A percentile compares a stretch with the other conserved stretches of the same genome.
These are phyloP conservation scores for Diachasma alloeum DNA, from an alignment of 1,140 invertebrate genomes.

Conservation along the genomic window DNA sequence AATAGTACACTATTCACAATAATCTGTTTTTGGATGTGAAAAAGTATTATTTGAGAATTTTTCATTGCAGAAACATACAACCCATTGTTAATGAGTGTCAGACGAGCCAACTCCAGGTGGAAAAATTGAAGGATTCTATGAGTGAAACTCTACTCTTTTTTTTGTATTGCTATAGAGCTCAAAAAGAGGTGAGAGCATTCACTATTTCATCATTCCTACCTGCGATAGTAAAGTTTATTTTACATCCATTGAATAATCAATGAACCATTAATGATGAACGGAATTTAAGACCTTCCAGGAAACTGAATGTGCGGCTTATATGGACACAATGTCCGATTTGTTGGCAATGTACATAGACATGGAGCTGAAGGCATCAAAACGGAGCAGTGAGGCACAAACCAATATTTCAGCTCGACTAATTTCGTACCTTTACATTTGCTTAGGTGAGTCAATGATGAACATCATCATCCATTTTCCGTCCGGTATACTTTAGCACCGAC, in stretches of 20 bases:
- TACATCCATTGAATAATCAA: background rate
- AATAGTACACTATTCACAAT: background rate
- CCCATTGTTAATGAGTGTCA: conserved; percentile 55
- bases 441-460: conserved; percentile 52
- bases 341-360: conserved; percentile 64
- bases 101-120: conserved; percentile 55
- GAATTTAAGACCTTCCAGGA: conserved; percentile 45
- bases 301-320: conserved; percentile 52
- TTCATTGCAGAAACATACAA: conserved; percentile 59
- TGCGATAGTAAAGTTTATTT: background rate
- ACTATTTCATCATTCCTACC: background rate
- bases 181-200: conserved; percentile 53
- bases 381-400: conserved; percentile 52
- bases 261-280: background rate
- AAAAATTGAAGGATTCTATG: conserved; percentile 59
- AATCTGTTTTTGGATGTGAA: background rate
- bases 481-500: background rate
- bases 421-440: conserved; percentile 59
- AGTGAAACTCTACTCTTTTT: conserved; percentile 62
- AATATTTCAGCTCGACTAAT: conserved; percentile 60
- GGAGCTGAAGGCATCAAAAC: conserved; percentile 61
- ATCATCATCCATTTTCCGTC: background rate
- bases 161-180: conserved; percentile 56
- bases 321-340: conserved; percentile 63
- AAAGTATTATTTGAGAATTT: conserved; percentile 21